Conservation (phyloP, 1,140 invertebrate genomes). For the Habropoda laboriosa region DNA sequence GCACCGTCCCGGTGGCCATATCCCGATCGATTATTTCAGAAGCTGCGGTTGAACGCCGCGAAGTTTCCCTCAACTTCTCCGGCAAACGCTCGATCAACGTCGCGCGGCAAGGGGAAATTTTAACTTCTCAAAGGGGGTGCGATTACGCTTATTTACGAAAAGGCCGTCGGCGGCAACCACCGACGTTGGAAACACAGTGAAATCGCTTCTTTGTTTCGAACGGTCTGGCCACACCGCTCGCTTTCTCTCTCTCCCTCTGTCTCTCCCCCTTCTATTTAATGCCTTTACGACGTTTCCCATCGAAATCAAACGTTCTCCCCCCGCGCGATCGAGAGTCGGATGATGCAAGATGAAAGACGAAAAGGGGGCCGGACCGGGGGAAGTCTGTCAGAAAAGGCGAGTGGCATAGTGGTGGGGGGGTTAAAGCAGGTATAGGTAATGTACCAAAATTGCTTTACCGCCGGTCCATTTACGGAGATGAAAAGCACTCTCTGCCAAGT, state of each 20-base stretch:
- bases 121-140: neutral
- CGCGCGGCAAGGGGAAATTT: neutral
- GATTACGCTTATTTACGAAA: constrained; percentile 21
- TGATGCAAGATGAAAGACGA: constrained; percentile 66
- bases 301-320: constrained; percentile 67
- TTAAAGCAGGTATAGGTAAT: constrained; percentile 77
- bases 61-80: neutral
- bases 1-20: no score
- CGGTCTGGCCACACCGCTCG: neutral
- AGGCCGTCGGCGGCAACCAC: constrained; percentile 4
- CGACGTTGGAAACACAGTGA: constrained; percentile 36
- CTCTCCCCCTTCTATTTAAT: constrained; percentile 16
- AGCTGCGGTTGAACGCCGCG: neutral
- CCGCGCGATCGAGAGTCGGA: constrained; percentile 61
- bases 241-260: neutral
- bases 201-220: constrained; percentile 54
- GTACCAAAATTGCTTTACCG: constrained; percentile 81
- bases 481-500: constrained; percentile 81
- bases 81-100: constrained; percentile 23
- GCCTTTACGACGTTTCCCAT: constrained; percentile 59
- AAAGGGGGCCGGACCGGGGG: constrained; percentile 24
- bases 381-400: constrained; percentile 53
- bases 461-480: constrained; percentile 80
- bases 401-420: constrained; percentile 34
- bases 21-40: neutral